phyloP scores from a whole-genome alignment of 2,888 invertebrate species.

The Atherix ibis region DNA sequence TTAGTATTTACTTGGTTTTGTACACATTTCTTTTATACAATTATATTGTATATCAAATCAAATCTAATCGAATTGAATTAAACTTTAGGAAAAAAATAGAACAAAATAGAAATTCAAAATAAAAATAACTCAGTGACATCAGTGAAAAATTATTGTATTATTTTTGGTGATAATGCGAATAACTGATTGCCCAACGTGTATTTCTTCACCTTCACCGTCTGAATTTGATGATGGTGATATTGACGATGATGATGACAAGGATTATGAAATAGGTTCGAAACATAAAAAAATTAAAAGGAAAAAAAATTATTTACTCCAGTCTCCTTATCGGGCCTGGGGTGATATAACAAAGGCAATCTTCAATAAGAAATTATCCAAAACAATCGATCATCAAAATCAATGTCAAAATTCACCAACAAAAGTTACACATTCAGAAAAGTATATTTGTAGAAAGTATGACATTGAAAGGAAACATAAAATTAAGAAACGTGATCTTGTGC shows the following conservation, averaged over 20 bases:
- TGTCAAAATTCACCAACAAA: slow-evolving; percentile 2
- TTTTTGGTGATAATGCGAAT: slow-evolving; percentile 12
- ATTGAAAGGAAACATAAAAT: slow-evolving; percentile 14
- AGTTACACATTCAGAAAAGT: slow-evolving; percentile 3
- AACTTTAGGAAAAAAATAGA: no score
- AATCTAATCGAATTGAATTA: no score
- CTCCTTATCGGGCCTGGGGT: slow-evolving; percentile 4
- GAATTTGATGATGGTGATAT: slow-evolving; percentile 6
- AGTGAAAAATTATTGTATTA: no score
- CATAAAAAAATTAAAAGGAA: no score
- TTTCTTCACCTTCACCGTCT: slow-evolving; percentile 11
- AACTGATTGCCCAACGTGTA: slow-evolving; percentile 14
- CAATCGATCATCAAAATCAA: not conserved
- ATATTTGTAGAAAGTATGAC: slow-evolving; percentile 11
- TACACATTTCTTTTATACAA: no score
- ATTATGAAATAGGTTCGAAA: slow-evolving; percentile 4
- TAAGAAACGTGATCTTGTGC: slow-evolving; percentile 14
- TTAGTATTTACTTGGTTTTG: no score
- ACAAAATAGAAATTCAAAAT: no score
- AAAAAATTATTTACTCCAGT: slow-evolving; percentile 6
- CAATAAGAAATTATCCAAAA: not conserved
- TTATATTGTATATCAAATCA: no score
- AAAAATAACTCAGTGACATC: no score
- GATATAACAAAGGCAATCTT: slow-evolving; percentile 10
- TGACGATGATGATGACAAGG: not conserved